Evolutionary conservation across 2,113 vertebrate genomes (phyloP).

Genomic region (Murina feae): DNA sequence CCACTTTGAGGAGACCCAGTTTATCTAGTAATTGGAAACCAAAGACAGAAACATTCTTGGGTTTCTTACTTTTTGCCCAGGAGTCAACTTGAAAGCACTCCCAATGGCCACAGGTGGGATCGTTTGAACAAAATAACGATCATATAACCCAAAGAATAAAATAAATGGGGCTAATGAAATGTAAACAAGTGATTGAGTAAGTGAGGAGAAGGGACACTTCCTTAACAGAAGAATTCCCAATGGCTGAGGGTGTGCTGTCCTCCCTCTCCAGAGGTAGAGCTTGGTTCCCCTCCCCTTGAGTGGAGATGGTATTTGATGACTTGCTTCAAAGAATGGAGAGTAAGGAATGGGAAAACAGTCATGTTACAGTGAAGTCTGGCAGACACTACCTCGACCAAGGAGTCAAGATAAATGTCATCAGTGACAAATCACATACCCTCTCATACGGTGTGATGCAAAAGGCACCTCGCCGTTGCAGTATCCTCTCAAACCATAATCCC

Average conservation of each 20-base stretch:
- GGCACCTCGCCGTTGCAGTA: neutral
- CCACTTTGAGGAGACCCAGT: neutral
- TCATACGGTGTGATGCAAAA: neutral
- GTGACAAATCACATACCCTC: neutral
- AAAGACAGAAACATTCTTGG: neutral
- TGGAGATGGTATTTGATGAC: neutral
- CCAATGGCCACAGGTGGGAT: neutral
- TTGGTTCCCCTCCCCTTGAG: neutral
- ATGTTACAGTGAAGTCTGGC: neutral
- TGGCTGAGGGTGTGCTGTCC: neutral
- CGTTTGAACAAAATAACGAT: conserved; percentile 9
- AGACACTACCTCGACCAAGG: neutral
- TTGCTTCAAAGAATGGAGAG: neutral
- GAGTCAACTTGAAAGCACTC: conserved; percentile 6
- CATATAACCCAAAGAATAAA: neutral
- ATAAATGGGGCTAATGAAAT: neutral
- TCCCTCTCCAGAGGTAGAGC: neutral
- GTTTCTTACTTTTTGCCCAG: neutral
- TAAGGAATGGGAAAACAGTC: neutral
- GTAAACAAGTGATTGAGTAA: neutral
- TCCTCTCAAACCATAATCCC: neutral
- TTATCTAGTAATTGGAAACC: neutral
- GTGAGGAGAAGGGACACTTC: neutral
- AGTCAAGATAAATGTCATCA: neutral
- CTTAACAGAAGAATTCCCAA: neutral